Evolutionary conservation across 2,888 invertebrate species (phyloP), one percentile per base, ranked within the genome.

Genomic region (Anthophora plumipes): DNA sequence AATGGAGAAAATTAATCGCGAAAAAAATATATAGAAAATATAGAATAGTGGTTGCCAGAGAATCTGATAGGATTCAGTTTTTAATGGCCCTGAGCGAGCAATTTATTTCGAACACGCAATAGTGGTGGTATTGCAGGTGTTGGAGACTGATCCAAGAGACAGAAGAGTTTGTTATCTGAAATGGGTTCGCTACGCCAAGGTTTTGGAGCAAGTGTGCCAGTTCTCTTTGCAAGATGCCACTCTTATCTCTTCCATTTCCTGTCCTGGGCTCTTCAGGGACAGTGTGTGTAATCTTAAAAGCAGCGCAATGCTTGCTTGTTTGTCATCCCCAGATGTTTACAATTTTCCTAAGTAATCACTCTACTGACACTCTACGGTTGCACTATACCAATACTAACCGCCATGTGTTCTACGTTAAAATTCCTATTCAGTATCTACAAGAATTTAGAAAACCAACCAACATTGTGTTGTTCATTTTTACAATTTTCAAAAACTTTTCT

Each of bases 101-200:
- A 64, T 64, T 64, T 52, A 52, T 39, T 9, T 20, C 14, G 12
- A 12, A 0, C 37, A 14, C 6, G 39, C 7, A 39, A 52, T 52
- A 64, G 64, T 39, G 14, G 37, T 37, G 12, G 14, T 31, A 4
- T 8, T 14, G 37, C 37, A 22, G 52, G 37, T 39, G 39, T 37
- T n/a, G 6, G 50, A 3, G 14, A 39, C 20, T 52, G n/a, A 64
- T 37, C 63, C 52, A 31, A 39, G 50, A 12, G 25, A 37, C 31
- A 39, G 48, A 37, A 50, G 52, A 64, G 64, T 20, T 52, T 52
- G 37, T 64, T 64, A 64, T 52, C 64, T 54, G 52, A 41, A 67
- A 67, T 60, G 20, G 50, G 59, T 50, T 52, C 50, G 59, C 59
- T 46, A 43, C 52, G 57, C 48, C 64, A 52, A 64, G 64, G 64